Conservation (phyloP, 2,113 vertebrate species). For the Bolborhynchus lineola region DNA sequence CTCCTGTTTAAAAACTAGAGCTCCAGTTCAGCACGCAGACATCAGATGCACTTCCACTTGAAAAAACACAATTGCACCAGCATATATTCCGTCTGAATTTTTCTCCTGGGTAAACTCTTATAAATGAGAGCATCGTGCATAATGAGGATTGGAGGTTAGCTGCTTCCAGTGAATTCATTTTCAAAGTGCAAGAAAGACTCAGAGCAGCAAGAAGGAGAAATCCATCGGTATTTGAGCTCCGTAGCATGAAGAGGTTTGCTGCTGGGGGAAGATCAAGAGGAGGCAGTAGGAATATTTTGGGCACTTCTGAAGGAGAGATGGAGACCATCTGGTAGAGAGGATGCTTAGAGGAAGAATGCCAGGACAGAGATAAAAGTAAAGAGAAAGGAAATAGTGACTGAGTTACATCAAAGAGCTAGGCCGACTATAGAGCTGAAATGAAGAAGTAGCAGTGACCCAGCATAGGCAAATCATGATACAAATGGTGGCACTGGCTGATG, state of each 20-base stretch:
- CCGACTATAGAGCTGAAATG: slow-evolving; percentile 55
- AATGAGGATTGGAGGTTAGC: slow-evolving; percentile 61
- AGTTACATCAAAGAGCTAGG: slow-evolving; percentile 76
- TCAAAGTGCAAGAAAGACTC: slow-evolving; percentile 55
- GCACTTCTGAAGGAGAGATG: slow-evolving; percentile 79
- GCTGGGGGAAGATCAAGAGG: slow-evolving; percentile 78
- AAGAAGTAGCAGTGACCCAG: slow-evolving; percentile 64
- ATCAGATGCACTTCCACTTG: slow-evolving; percentile 38
- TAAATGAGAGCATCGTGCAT: slow-evolving; percentile 46
- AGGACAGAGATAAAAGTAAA: slow-evolving; percentile 82
- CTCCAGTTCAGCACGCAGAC: not conserved
- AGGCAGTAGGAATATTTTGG: slow-evolving; percentile 78
- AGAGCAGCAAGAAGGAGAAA: slow-evolving; percentile 57
- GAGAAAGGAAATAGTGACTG: slow-evolving; percentile 78
- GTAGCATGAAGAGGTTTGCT: slow-evolving; percentile 68
- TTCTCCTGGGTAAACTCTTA: slow-evolving; percentile 53
- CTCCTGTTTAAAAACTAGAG: slow-evolving; percentile 50
- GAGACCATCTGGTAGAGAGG: slow-evolving; percentile 82
- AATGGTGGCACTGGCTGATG: slow-evolving; percentile 43
- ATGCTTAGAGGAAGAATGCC: slow-evolving; percentile 77
- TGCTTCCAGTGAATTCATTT: slow-evolving; percentile 61
- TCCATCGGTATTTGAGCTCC: slow-evolving; percentile 71
- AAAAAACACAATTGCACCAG: slow-evolving; percentile 44
- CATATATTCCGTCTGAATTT: slow-evolving; percentile 29
- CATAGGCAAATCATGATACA: slow-evolving; percentile 45